phyloP scores from a whole-genome alignment of 2,797 vertebrate species.

The Oreortyx pictus region DNA sequence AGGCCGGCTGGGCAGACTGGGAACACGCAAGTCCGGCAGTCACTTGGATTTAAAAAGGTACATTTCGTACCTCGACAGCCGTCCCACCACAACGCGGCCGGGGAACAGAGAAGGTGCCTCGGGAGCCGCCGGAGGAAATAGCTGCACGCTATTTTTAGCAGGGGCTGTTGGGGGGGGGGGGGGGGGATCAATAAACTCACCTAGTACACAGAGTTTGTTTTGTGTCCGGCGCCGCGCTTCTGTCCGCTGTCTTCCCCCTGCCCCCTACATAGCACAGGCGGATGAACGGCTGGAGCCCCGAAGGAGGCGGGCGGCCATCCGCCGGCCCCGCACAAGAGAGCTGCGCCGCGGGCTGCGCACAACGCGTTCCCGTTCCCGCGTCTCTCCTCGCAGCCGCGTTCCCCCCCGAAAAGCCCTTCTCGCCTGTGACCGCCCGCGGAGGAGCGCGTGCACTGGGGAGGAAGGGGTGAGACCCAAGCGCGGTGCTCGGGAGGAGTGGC shows the following conservation, averaged over 20 bases:
- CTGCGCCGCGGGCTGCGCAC: background rate
- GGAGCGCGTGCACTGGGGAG: background rate
- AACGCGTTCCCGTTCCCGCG: no score
- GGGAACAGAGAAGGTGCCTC: background rate
- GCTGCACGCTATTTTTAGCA: background rate
- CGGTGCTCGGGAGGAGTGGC: background rate
- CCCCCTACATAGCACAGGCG: background rate
- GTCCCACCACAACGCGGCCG: background rate
- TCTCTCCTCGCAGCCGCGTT: background rate
- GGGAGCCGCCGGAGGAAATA: background rate
- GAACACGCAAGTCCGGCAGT: background rate
- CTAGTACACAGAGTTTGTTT: background rate
- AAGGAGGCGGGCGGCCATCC: background rate
- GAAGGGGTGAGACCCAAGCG: background rate
- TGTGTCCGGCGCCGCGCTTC: background rate
- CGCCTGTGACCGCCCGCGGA: background rate
- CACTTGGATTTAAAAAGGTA: background rate
- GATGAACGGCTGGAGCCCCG: background rate
- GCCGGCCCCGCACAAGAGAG: background rate
- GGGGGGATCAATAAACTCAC: background rate
- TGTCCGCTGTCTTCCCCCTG: background rate
- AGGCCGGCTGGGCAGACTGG: background rate
- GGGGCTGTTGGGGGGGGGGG: background rate
- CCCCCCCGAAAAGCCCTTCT: background rate
- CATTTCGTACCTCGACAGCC: fast-evolving